These are phyloP conservation scores for Oegoconia quadripuncta DNA, from an alignment of 2,888 invertebrate genomes.

Conservation along the genomic window DNA sequence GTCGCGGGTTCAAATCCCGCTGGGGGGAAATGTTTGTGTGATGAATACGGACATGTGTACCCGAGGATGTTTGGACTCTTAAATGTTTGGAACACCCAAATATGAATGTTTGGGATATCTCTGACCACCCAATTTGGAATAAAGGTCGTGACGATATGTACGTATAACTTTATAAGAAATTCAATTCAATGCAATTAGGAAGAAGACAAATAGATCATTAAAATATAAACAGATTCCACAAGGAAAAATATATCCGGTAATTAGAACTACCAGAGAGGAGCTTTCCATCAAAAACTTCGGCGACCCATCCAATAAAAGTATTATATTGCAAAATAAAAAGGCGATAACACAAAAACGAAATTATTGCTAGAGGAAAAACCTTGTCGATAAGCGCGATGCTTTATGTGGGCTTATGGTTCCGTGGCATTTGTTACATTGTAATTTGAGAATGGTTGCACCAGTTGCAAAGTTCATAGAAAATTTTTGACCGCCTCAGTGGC, in stretches of 20 bases:
- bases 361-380: slow-evolving; percentile 42
- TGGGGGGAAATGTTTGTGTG: too few relatives aligned
- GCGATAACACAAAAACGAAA: slow-evolving; percentile 54
- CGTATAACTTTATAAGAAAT: too few relatives aligned
- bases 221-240: slow-evolving; percentile 4
- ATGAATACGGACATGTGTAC: too few relatives aligned
- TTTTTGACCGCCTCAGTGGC: too few relatives aligned
- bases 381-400: neutral
- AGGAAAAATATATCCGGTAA: slow-evolving; percentile 3
- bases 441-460: neutral
- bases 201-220: neutral
- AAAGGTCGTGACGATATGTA: too few relatives aligned
- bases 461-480: neutral
- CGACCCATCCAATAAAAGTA: slow-evolving; percentile 46
- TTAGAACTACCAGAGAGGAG: slow-evolving; percentile 11
- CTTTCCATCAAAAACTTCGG: slow-evolving; percentile 39
- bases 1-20: too few relatives aligned
- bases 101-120: too few relatives aligned
- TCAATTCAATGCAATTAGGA: neutral
- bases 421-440: neutral
- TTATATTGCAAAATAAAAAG: slow-evolving; percentile 57
- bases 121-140: too few relatives aligned
- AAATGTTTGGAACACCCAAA: too few relatives aligned
- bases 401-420: slow-evolving; percentile 2
- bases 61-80: too few relatives aligned